Base-by-base conservation (phyloP, 2,888 invertebrate genomes). In the Andrena haemorrhoa region DNA sequence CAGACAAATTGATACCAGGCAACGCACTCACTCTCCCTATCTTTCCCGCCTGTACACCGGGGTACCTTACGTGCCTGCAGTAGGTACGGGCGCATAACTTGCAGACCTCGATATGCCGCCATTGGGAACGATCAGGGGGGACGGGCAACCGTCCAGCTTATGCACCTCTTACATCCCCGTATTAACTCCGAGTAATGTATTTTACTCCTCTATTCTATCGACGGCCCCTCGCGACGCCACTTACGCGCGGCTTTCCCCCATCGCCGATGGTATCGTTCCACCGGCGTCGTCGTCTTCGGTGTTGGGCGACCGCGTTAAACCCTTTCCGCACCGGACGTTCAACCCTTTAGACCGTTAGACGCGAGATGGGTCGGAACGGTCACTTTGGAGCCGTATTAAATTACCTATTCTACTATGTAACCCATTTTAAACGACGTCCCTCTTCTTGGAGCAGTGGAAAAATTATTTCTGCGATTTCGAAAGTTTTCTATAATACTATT, bases 1-100 rank as follows among this genome's bases (percentile, higher is more conserved):
- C 89, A 89, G 92, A 93, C 92, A 93, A 93, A 93, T 92, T 93
- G 92, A 92, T 92, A 93, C 91, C 92, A 91, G 91, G 89, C 91
- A 92, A 91, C 89, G 91, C 90, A 91, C 91, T 91, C 90, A 88
- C 90, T 91, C 89, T 90, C 88, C 89, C 89, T 91, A 91, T 90
- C 88, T 88, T 86, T 88, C 75, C 85, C 87, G 85, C 75, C 72
- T 81, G 81, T 79, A 73, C 65, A 66, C 73, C 68, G 60, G 77
- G 74, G 65, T 79, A 84, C 77, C 85, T 84, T 79, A 86, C 85
- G 86, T 88, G 86, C 85, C 83, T 85, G 53, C 68, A 68, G 76
- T 88, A 83, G 84, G 84, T 85, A 88, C 88, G 83, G 83, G 68
- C 83, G 88, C 88, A 88, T 88, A 88, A 88, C 88, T 88, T 41